Evolutionary conservation across 2,888 invertebrate species (phyloP), one percentile per base, ranked within the genome.

Genomic region (Ischnura elegans): DNA sequence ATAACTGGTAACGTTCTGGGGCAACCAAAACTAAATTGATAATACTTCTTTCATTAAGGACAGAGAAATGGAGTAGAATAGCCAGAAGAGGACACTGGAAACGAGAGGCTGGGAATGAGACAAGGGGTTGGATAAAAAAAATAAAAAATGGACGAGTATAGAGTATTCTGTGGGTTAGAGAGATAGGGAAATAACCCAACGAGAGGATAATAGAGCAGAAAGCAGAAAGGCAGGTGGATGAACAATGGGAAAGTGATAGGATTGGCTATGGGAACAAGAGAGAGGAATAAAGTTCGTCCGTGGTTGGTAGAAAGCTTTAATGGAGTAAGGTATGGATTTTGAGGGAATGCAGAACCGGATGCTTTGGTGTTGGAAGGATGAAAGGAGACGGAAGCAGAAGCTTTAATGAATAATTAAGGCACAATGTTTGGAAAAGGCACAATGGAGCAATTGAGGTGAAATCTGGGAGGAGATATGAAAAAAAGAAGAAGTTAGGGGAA

Each of bases 321-420:
- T 76, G 76, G 76, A 76, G 76, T 36, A 10, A 76, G 76, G 76
- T 76, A 76, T 76, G 76, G 76, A 76, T 76, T 76, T 76, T n/a
- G 36, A 76, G 29, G 19, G 61, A 76, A 16, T 21, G n/a, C 25
- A 45, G 45, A 10, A 45, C n/a, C 21, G 43, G 86, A 86, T 43
- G 86, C 25, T 25, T 10, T n/a, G 45, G n/a, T 6, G n/a, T 13
- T 47, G 46, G 76, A 29, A 29, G 47, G 47, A 8, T 47, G 47
- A 13, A 47, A 13, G 13, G 47, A 19, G 51, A 51, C 13, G 51
- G 51, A 51, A 51, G 51, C 36, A 36, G 76, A 76, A 36, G 76
- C 76, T 76, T 76, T 36, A 76, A 76, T 76, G 76, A 76, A 76
- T 76, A 76, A 76, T 76, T 76, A 76, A 36, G 76, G 76, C 76